phyloP scores from a whole-genome alignment of 1,140 invertebrate genomes.

The Pygmarrhopalites habei region DNA sequence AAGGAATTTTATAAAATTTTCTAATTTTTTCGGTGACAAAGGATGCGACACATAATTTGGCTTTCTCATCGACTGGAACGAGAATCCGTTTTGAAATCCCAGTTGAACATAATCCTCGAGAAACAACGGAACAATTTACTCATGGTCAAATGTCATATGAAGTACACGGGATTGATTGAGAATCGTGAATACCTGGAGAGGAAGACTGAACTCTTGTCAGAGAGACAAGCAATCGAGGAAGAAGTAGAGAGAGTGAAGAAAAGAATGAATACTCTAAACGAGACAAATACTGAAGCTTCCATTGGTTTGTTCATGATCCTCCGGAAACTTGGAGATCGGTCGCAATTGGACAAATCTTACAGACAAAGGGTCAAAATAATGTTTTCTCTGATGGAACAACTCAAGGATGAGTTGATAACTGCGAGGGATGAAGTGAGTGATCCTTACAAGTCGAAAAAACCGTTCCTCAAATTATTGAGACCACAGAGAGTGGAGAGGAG shows the following conservation, averaged over 20 bases:
- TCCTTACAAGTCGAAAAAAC: neutral
- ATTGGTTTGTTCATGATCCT: neutral
- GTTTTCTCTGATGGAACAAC: neutral
- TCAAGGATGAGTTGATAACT: neutral
- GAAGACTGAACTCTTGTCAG: neutral
- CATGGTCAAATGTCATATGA: constrained; percentile 10
- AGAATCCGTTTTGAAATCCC: neutral
- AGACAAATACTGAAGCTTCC: neutral
- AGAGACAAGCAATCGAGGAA: neutral
- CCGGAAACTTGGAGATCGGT: constrained; percentile 6
- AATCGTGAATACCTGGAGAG: neutral
- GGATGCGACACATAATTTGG: constrained; percentile 7
- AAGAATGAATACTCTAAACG: neutral
- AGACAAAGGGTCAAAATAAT: constrained; percentile 9
- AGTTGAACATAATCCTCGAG: neutral
- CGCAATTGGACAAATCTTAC: neutral
- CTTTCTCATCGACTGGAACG: neutral
- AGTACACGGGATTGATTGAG: constrained; percentile 1
- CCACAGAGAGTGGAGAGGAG: neutral
- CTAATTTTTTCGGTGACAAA: neutral
- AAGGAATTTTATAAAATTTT: neutral
- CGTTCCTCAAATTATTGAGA: constrained; percentile 3
- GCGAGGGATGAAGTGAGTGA: constrained; percentile 2
- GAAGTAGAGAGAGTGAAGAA: constrained; percentile 1
- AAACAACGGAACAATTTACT: constrained; percentile 5